Conservation (phyloP, 2,888 invertebrate genomes). For the Silvanus unidentatus region DNA sequence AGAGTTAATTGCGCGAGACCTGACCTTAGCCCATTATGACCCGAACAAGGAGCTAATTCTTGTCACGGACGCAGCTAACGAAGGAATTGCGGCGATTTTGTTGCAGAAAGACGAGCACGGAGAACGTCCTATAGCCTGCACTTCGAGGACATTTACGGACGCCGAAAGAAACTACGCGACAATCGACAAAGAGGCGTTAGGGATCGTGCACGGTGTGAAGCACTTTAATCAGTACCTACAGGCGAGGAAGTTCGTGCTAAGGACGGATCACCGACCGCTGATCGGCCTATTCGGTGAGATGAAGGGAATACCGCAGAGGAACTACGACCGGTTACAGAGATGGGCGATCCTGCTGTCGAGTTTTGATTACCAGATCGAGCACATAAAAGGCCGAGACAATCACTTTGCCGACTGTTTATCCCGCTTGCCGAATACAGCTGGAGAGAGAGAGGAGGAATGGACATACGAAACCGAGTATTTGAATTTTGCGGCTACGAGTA, state of each 20-base stretch:
- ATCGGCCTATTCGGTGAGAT: slow-evolving; percentile 15
- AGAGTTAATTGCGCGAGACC: slow-evolving; percentile 8
- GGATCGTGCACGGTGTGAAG: slow-evolving; percentile 32
- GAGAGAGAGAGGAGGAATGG: slow-evolving; percentile 6
- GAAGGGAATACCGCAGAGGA: slow-evolving; percentile 30
- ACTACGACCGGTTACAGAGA: slow-evolving; percentile 31
- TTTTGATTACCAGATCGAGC: slow-evolving; percentile 12
- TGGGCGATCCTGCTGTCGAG: slow-evolving; percentile 22
- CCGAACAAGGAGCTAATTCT: slow-evolving; percentile 10
- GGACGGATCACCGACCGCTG: slow-evolving; percentile 10
- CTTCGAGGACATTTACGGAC: slow-evolving; percentile 10
- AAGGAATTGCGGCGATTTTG: slow-evolving; percentile 10
- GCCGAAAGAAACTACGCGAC: slow-evolving; percentile 8
- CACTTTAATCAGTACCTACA: slow-evolving; percentile 35
- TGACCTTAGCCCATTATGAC: slow-evolving; percentile 14
- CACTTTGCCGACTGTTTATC: slow-evolving; percentile 13
- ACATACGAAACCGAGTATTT: slow-evolving; percentile 8
- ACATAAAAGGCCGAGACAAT: slow-evolving; percentile 14
- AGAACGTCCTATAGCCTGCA: slow-evolving; percentile 9
- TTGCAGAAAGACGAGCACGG: neutral
- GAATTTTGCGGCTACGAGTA: slow-evolving; percentile 12
- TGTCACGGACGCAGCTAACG: slow-evolving; percentile 8
- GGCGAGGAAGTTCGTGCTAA: slow-evolving; percentile 19
- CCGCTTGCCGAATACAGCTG: slow-evolving; percentile 5
- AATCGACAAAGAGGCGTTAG: slow-evolving; percentile 26